phyloP scores from a whole-genome alignment of 2,113 vertebrate species.

The Tringa solitaria region DNA sequence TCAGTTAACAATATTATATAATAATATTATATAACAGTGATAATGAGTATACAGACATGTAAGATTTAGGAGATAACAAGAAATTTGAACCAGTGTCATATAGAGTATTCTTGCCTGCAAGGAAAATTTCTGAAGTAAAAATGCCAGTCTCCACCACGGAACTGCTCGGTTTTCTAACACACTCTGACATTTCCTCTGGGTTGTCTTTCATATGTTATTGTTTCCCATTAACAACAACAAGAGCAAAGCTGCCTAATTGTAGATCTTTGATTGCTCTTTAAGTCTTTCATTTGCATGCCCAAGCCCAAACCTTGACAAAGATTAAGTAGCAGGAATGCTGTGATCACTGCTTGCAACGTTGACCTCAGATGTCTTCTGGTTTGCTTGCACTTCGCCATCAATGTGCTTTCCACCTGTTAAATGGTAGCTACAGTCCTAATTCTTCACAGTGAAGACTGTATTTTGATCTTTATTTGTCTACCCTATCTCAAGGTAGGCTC shows the following conservation, averaged over 20 bases:
- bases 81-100: background rate
- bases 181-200: background rate
- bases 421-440: background rate
- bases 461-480: background rate
- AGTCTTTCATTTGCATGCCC: background rate
- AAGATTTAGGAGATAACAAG: background rate
- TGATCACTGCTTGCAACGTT: background rate
- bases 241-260: background rate
- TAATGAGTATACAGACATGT: background rate
- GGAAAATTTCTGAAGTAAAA: background rate
- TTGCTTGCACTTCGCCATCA: background rate
- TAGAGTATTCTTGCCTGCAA: background rate
- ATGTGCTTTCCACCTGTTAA: background rate
- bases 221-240: background rate
- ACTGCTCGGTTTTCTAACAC: background rate
- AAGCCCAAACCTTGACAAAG: background rate
- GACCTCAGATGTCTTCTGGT: background rate
- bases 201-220: background rate
- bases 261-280: background rate
- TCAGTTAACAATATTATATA: background rate
- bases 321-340: background rate
- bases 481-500: background rate
- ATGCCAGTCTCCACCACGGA: background rate
- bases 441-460: background rate
- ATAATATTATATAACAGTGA: background rate